Percentiles rank a stretch among this genome's conserved stretches.
These are phyloP conservation scores for Anniella stebbinsi DNA, from an alignment of 2,797 vertebrate genomes.

Conservation along the genomic window DNA sequence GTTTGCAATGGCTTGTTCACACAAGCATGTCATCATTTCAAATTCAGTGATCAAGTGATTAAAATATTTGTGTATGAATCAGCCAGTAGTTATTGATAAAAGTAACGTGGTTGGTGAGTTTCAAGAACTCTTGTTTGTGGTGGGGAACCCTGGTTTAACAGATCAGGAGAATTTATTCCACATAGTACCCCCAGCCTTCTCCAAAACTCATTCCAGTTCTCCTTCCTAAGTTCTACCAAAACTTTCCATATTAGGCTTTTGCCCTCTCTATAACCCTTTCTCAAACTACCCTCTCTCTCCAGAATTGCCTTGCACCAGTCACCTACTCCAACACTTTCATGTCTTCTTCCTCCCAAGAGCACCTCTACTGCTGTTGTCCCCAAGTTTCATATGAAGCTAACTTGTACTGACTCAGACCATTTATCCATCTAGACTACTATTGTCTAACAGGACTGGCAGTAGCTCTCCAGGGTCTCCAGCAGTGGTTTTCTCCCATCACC, in stretches of 20 bases:
- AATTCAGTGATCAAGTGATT: not conserved
- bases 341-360: not conserved
- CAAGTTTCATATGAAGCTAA: not conserved
- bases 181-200: not conserved
- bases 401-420: not conserved
- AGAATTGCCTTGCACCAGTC: not conserved
- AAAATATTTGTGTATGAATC: not conserved
- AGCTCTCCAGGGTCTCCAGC: not conserved
- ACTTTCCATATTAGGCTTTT: not conserved
- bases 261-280: not conserved
- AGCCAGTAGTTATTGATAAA: not conserved
- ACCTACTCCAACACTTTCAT: not conserved
- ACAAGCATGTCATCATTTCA: not conserved
- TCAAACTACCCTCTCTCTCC: not conserved
- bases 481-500: not conserved
- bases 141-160: not conserved
- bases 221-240: not conserved
- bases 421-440: not conserved
- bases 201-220: not conserved
- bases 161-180: not conserved
- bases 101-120: not conserved
- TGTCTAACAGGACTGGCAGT: not conserved
- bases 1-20: not conserved
- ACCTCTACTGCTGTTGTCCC: not conserved
- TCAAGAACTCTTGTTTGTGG: not conserved